Base-by-base conservation (phyloP, 2,113 vertebrate genomes). In the Beaufortia kweichowensis region DNA sequence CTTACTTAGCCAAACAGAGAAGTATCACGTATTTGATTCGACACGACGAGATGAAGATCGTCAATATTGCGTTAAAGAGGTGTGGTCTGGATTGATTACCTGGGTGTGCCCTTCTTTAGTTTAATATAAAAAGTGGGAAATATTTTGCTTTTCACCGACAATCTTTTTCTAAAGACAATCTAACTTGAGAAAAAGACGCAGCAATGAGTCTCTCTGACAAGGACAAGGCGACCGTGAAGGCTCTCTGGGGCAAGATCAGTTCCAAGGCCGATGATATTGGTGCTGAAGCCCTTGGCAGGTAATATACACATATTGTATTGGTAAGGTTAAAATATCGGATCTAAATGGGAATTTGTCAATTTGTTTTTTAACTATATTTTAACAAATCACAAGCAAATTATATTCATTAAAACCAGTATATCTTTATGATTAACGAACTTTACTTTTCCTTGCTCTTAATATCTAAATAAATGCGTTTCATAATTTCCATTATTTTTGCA, bases 161-260 rank as follows among this genome's bases (percentile, higher is more conserved):
- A 60, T 35, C 66, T 65, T 80, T 74, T 56, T 57, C 66, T 50
- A 12, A 39, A 65, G 29, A 29, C 48, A 53, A 35, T 33, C 28
- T 41, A 57, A 70, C 28, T 64, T 70, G 23, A 53, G 50, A 73
- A 57, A 59, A 39, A 70, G 3, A 72, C 23, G 60, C 14, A 61
- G 62, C 56, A 4, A 85, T 85, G 84, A 81, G 82, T 83, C 82
- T 86, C 77, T 28, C 48, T 66, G 46, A 24, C 1, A 77, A 75
- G 21, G 84, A 86, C 76, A 83, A 82, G 48, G 9, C 68, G 6
- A 0, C 0, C 2, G 69, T 86, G 15, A 81, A 31, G 28, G 43
- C 7, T 15, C 7, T 82, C 12, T 86, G 80, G 75, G 23, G 1
- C 31, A 84, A 82, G 57, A 75, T 84, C 46, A 0, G 24, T 46